Base-by-base conservation (phyloP, 2,113 vertebrate species). In the Collichthys lucidus region DNA sequence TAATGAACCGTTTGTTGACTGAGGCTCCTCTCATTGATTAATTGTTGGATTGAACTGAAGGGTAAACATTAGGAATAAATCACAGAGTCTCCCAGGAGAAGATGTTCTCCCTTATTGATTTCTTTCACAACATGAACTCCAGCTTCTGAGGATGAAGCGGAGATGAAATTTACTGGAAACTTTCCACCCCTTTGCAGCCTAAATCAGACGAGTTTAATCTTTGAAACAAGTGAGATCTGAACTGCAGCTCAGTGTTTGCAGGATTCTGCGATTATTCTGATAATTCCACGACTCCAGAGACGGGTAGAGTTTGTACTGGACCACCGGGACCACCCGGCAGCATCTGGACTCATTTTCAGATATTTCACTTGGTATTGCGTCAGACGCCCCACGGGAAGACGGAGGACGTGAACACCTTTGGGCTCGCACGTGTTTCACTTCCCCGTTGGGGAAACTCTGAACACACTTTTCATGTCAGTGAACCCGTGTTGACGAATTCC, bases 271-370 rank as follows among this genome's bases (percentile, higher is more conserved):
- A 71, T 80, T 31, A 24, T 35, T 57, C 22, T 19, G 9, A 46
- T 80, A 31, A 70, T 53, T 46, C 35, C 68, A 44, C 3, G 44
- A 65, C 75, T 73, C 61, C 0, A 8, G 56, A 67, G 65, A 72
- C 10, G 44, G 29, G 49, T 11, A 14, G 5, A 74, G n/a, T 74
- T 56, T 65, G 19, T 11, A 15, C 72, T 3, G 53, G 5, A 46
- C 20, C 68, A 0, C 60, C 0, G 72, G 76, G 85, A 70, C 69
- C 26, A 70, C 69, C 26, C 29, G 1, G 0, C 63, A 77, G 46
- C 85, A 86, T 88, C 82, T 88, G 83, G 82, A 85, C 35, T 72
- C 69, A 29, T 67, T 90, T 83, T 88, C 20, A 66, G 22, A 68
- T 88, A 78, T 53, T 74, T 14, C 1, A 52, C 40, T 20, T n/a